These are phyloP conservation scores for Dromococcyx pavoninus DNA, from an alignment of 2,797 vertebrate genomes.

Conservation along the genomic window DNA sequence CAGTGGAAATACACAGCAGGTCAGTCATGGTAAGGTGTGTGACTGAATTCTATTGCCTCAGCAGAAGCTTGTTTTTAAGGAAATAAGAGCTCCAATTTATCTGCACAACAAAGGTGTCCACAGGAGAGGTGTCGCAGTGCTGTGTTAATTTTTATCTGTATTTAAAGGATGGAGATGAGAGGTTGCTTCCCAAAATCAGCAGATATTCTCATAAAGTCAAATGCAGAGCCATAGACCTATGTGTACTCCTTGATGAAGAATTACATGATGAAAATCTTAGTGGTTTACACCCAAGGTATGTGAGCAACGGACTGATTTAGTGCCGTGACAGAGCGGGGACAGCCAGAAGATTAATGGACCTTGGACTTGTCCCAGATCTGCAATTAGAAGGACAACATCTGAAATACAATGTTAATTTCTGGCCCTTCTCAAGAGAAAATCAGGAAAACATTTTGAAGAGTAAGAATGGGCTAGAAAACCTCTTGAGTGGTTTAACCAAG, in stretches of 20 bases:
- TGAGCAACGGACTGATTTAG: not conserved
- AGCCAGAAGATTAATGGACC: not conserved
- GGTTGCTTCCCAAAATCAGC: not conserved
- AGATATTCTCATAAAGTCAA: not conserved
- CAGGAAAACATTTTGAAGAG: not conserved
- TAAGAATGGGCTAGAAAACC: not conserved
- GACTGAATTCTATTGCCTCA: not conserved
- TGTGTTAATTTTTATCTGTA: not conserved
- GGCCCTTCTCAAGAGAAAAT: not conserved
- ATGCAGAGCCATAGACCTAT: not conserved
- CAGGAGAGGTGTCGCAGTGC: not conserved
- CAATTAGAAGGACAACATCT: not conserved
- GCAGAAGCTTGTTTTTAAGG: not conserved
- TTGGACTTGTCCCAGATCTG: not conserved
- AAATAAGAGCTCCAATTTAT: not conserved
- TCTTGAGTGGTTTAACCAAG: not conserved
- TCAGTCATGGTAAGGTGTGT: not conserved
- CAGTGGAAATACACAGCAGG: accelerated
- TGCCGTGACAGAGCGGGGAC: not conserved
- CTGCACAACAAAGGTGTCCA: not conserved
- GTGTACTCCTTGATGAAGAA: not conserved
- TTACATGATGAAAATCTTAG: not conserved
- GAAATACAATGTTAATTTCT: not conserved
- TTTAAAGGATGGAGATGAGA: not conserved
- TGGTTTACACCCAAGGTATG: not conserved